These are phyloP conservation scores for Oryzias melastigma DNA, from an alignment of 2,113 vertebrate species.

Conservation along the genomic window DNA sequence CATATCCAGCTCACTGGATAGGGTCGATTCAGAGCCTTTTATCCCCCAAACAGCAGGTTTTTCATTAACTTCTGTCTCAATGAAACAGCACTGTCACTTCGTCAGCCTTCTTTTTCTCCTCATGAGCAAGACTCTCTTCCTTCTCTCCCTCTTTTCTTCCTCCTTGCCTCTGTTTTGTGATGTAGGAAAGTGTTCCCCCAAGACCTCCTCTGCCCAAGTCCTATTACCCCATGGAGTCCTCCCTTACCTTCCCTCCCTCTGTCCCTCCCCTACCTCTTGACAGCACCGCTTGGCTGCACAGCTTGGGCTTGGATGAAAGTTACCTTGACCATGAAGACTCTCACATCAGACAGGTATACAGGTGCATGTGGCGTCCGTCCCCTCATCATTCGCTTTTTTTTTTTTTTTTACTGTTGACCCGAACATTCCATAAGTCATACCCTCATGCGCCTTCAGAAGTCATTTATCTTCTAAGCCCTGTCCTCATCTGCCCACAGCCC, in stretches of 20 bases:
- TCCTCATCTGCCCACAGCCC: not conserved
- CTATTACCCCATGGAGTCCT: conserved; percentile 89
- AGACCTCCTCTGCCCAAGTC: conserved; percentile 96
- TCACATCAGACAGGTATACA: conserved; percentile 75
- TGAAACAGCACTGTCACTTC: conserved; percentile 12
- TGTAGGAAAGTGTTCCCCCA: conserved; percentile 91
- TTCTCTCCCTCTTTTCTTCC: conserved; percentile 19
- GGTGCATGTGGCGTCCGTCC: conserved; percentile 3
- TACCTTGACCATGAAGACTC: conserved; percentile 76
- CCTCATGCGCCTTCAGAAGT: not conserved
- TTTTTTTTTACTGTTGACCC: not conserved
- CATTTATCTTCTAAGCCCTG: not conserved
- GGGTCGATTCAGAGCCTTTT: too few relatives aligned
- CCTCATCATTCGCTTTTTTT: too few relatives aligned
- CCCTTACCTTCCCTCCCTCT: conserved; percentile 80
- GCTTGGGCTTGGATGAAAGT: conserved; percentile 81
- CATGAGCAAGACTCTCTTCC: conserved; percentile 58
- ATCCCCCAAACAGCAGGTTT: too few relatives aligned
- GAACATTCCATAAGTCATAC: not conserved
- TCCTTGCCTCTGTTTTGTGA: conserved; percentile 9
- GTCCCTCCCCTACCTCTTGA: conserved; percentile 80
- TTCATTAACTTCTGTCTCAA: too few relatives aligned
- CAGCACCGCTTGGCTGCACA: conserved; percentile 87
- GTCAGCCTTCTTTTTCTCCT: conserved; percentile 60
- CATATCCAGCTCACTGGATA: too few relatives aligned